phyloP scores from a whole-genome alignment of 1,140 invertebrate genomes.

The Ostrea edulis region DNA sequence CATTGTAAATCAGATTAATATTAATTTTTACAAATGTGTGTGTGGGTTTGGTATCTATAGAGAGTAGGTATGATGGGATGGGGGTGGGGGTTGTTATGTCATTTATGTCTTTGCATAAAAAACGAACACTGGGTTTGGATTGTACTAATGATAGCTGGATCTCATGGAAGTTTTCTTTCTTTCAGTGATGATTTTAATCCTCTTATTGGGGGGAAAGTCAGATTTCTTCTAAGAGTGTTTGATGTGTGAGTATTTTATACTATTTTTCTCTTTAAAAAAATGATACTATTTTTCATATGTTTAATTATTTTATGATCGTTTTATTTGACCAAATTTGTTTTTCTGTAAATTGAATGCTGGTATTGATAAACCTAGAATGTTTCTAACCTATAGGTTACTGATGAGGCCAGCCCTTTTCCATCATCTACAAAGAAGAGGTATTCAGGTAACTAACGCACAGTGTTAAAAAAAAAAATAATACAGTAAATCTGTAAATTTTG shows the following conservation, averaged over 20 bases:
- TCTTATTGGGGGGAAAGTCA: constrained; percentile 44
- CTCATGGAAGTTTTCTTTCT: constrained; percentile 40
- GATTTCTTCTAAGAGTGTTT: constrained; percentile 56
- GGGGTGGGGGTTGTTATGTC: too few relatives aligned
- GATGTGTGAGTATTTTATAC: constrained; percentile 64
- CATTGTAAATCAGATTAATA: too few relatives aligned
- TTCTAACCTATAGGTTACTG: constrained; percentile 78
- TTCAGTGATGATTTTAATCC: constrained; percentile 58
- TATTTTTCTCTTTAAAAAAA: neutral
- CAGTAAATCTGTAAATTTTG: neutral
- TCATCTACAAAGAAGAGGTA: constrained; percentile 85
- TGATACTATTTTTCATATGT: neutral
- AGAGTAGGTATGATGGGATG: too few relatives aligned
- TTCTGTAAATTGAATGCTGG: too few relatives aligned
- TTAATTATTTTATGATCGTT: neutral
- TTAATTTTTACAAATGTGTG: too few relatives aligned
- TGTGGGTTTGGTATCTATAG: too few relatives aligned
- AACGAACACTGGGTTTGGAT: too few relatives aligned
- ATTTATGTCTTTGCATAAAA: too few relatives aligned
- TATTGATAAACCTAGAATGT: too few relatives aligned
- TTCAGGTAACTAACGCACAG: constrained; percentile 81
- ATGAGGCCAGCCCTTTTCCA: constrained; percentile 85
- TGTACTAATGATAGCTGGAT: too few relatives aligned
- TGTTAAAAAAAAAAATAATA: neutral
- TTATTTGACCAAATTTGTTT: too few relatives aligned